Evolutionary conservation across 2,888 invertebrate species (phyloP), one percentile per base, ranked within the genome.

Genomic region (Spilosoma lubricipeda): DNA sequence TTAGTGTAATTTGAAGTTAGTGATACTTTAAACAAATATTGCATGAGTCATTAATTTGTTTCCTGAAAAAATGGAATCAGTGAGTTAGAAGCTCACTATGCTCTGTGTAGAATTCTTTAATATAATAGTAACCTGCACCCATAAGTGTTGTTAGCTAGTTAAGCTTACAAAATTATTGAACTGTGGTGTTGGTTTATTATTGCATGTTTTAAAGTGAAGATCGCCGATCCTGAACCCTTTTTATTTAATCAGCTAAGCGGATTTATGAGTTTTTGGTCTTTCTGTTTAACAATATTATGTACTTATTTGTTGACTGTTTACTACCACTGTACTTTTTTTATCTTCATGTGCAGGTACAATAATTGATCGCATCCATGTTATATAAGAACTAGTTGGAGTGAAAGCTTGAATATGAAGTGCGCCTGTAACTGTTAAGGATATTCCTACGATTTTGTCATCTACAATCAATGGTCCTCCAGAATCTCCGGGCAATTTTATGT

Each of bases 391-490:
- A 42, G 63, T 42, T 18, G 70, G 63, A 27, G 63, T 45, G 63
- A 70, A 70, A 63, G 67, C 67, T 39, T 67, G 67, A 18, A n/a
- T 15, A 59, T 39, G 27, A 9, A 30, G 27, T 33, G 59, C 27
- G 39, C 23, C 2, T 36, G 15, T 11, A 3, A 18, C 27, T n/a
- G 27, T 23, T 15, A 13, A 39, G 15, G 52, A 27, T 36, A 70
- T 39, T 36, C 70, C 70, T n/a, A 59, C 30, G 39, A 59, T 70
- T 33, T 59, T 70, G 1, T 59, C n/a, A 20, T 70, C 59, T 36
- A 39, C 27, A 23, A 70, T 52, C 36, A 70, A 42, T 20, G 70
- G 70, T 39, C 42, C 70, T 5, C 70, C 70, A 18, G 56, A 70
- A 59, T 59, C 59, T 59, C 70, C 70, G 8, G 33, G 59, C n/a